Percentiles rank a stretch among this genome's conserved stretches.
Conservation (phyloP, 1,140 invertebrate genomes). For the Gryllus bimaculatus region DNA sequence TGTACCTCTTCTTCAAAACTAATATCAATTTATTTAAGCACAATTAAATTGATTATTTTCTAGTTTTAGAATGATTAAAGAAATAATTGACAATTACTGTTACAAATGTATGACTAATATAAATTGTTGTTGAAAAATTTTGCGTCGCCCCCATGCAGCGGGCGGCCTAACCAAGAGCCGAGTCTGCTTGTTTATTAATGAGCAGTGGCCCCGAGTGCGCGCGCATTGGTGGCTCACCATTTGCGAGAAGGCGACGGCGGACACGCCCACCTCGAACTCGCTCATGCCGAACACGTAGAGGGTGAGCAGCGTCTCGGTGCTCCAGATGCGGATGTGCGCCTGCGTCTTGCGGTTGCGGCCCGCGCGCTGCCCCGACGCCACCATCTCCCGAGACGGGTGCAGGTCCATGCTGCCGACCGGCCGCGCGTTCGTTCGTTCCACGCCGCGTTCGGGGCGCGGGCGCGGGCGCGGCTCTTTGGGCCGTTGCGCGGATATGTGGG, state of each 20-base stretch:
- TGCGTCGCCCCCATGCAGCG: no score
- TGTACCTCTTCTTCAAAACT: no score
- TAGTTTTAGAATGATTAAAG: no score
- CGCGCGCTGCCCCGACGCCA: slow-evolving; percentile 81
- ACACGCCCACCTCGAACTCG: slow-evolving; percentile 81
- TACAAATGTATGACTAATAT: no score
- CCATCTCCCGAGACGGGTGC: slow-evolving; percentile 80
- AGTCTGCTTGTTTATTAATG: no score
- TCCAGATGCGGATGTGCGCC: slow-evolving; percentile 91
- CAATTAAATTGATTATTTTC: no score
- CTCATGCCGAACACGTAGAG: slow-evolving; percentile 86
- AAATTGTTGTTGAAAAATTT: no score
- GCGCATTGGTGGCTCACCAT: slow-evolving; percentile 42
- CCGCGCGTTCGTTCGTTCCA: background rate
- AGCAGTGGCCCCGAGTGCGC: no score
- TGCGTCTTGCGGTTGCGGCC: slow-evolving; percentile 72
- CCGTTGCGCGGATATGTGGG: no score
- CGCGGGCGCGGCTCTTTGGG: background rate
- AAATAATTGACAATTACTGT: no score
- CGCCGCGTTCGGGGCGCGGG: background rate
- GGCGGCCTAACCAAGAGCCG: no score
- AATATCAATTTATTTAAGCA: no score
- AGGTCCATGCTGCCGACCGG: slow-evolving; percentile 61
- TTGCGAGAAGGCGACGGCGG: slow-evolving; percentile 83
- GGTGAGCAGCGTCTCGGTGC: slow-evolving; percentile 81